These are phyloP conservation scores for Corythornis cristatus DNA, from an alignment of 2,113 vertebrate genomes.

Conservation along the genomic window DNA sequence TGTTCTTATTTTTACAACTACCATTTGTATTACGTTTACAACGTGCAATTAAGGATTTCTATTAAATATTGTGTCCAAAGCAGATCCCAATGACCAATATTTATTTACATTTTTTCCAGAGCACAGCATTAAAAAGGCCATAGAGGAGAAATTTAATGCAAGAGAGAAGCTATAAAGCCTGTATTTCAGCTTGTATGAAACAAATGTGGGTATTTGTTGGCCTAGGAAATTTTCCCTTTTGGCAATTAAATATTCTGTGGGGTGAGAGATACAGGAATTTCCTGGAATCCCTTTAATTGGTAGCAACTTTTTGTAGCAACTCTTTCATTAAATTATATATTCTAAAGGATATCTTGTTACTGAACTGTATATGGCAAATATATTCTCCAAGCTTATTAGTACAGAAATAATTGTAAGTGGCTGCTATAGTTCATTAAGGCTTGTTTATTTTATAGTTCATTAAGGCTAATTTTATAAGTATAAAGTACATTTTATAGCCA, in stretches of 20 bases:
- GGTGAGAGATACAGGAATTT: neutral
- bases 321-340: neutral
- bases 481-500: constrained; percentile 8
- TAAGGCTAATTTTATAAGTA: constrained; percentile 37
- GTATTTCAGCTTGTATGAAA: neutral
- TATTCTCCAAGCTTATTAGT: constrained; percentile 18
- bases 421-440: constrained; percentile 53
- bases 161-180: neutral
- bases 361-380: neutral
- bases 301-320: neutral
- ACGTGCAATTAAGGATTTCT: constrained; percentile 9
- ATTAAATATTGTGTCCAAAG: neutral
- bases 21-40: constrained; percentile 29
- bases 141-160: neutral
- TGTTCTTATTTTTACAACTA: constrained; percentile 12
- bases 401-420: constrained; percentile 37
- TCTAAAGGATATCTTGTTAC: constrained; percentile 20
- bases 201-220: neutral
- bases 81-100: constrained; percentile 25
- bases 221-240: neutral
- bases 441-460: constrained; percentile 60
- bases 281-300: neutral
- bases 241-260: neutral
- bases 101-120: constrained; percentile 37
- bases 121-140: neutral